Evolutionary conservation across 2,888 invertebrate species (phyloP), one percentile per base, ranked within the genome.

Genomic region (Nomada fabriciana): DNA sequence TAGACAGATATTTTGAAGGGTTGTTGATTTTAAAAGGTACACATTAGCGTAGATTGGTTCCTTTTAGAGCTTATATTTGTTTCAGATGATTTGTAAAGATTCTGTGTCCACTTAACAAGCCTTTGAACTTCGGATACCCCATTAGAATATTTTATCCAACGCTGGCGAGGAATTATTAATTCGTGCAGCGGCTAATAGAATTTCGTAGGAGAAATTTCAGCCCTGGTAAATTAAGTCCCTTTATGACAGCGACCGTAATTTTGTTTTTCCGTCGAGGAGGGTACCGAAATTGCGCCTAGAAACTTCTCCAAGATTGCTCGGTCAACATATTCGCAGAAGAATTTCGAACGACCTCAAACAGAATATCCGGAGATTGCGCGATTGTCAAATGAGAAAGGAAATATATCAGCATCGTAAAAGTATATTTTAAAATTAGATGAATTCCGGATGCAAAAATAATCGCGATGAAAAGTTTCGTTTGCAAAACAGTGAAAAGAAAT

Each of bases 181-280:
- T 60, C 52, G 50, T 13, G 69, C 69, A 69, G 43, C 74, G 52
- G 74, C 52, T 75, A 72, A 72, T 63, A 53, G 42, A 60, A 60
- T 69, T 69, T 74, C 59, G 59, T 42, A 25, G 15, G 63, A 72
- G 25, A 68, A 43, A 43, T 42, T 75, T 69, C 20, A 47, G 59
- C 36, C n/a, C 2, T 23, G 29, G 69, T 43, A 11, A 60, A 74
- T 74, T 74, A 74, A 74, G 50, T 68, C 50, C 50, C 59, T 74
- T 59, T 25, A 52, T 42, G 50, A 42, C 23, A 18, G 47, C 23
- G 57, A n/a, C 36, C 50, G 47, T 52, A 68, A 74, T 52, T 68
- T 50, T 59, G 36, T 42, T 60, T 68, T 74, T 68, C 68, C 50
- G 50, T 0, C 0, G 43, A 36, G 7, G 36, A 23, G 47, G 43